These are phyloP conservation scores for Oryzaephilus surinamensis DNA, from an alignment of 1,140 invertebrate species.

Conservation along the genomic window DNA sequence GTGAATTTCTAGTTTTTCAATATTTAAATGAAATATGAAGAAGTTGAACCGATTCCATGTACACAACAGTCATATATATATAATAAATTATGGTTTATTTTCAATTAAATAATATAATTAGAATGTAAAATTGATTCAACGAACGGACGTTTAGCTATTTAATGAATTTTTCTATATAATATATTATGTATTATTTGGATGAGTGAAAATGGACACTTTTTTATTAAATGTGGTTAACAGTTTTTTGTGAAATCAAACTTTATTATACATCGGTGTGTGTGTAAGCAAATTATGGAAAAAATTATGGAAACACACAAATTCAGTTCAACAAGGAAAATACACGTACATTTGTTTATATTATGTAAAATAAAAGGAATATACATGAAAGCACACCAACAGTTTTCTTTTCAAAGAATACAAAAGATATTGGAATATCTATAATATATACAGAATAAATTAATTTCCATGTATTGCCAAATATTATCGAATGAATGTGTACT, in stretches of 20 bases:
- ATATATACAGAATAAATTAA: neutral
- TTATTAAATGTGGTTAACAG: constrained; percentile 22
- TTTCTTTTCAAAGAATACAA: constrained; percentile 2
- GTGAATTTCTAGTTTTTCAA: constrained; percentile 22
- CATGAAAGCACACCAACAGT: constrained; percentile 6
- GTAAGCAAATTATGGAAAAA: neutral
- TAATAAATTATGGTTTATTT: constrained; percentile 4
- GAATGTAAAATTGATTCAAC: too few relatives aligned
- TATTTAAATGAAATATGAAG: constrained; percentile 2
- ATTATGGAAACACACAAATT: neutral
- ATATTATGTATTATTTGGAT: constrained; percentile 16
- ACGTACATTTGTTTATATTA: too few relatives aligned
- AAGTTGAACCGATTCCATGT: constrained; percentile 3
- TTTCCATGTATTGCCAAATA: constrained; percentile 9
- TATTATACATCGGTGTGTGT: too few relatives aligned
- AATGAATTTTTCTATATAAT: neutral
- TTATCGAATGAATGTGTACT: constrained; percentile 11
- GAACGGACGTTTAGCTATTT: constrained; percentile 20
- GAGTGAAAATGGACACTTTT: constrained; percentile 22
- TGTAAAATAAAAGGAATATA: neutral
- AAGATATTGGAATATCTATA: constrained; percentile 8
- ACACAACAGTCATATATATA: constrained; percentile 5
- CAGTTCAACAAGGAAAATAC: neutral
- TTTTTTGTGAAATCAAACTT: too few relatives aligned
- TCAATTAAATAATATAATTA: too few relatives aligned